Evolutionary conservation across 1,140 invertebrate species (phyloP).

Genomic region (Hirudo medicinalis): DNA sequence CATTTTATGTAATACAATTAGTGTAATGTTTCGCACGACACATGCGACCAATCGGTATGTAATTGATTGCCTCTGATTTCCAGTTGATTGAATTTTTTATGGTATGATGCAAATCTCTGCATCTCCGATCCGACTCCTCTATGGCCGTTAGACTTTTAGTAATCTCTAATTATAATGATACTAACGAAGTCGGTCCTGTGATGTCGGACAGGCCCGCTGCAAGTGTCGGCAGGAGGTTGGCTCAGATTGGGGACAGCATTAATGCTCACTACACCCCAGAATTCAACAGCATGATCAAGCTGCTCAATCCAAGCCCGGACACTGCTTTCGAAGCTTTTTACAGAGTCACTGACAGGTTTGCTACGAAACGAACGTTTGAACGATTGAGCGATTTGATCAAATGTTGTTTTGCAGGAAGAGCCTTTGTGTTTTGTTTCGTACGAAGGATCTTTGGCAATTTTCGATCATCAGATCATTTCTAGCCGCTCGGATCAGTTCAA

Average conservation of each 20-base stretch:
- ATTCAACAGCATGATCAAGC: constrained; percentile 30
- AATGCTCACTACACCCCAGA: constrained; percentile 30
- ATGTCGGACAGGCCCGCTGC: constrained; percentile 28
- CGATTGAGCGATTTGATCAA: too few species aligned
- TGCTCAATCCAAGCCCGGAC: constrained; percentile 27
- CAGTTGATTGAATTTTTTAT: background rate
- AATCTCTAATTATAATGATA: background rate
- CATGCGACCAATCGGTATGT: background rate
- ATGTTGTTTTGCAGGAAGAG: too few species aligned
- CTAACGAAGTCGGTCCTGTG: background rate
- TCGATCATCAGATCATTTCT: too few species aligned
- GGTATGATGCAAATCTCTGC: background rate
- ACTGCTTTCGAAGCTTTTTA: constrained; percentile 33
- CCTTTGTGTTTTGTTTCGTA: too few species aligned
- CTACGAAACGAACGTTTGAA: too few species aligned
- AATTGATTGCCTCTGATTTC: background rate
- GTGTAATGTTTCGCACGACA: too few species aligned
- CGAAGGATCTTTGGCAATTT: too few species aligned
- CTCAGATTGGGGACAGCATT: constrained; percentile 34
- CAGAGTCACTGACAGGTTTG: constrained; percentile 30
- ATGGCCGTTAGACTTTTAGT: background rate
- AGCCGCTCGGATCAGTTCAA: too few species aligned
- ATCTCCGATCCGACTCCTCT: background rate
- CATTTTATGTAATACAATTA: too few species aligned
- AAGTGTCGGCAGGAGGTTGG: constrained; percentile 32